Conservation (phyloP, 2,113 vertebrate species). For the Cololabis saira region DNA sequence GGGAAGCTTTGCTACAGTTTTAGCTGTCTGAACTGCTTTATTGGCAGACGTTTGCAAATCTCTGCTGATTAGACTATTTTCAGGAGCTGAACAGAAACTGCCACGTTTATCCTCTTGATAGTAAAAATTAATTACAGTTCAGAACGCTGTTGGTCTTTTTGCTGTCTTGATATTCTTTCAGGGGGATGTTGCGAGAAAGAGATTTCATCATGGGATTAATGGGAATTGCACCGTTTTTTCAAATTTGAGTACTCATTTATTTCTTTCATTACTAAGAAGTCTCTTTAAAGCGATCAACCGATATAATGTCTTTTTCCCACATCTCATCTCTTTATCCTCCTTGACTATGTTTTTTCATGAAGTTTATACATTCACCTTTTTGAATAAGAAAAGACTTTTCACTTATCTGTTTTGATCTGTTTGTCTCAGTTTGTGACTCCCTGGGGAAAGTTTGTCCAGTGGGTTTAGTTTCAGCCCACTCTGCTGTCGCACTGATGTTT, state of each 20-base stretch:
- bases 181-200: background rate
- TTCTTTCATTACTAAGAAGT: conserved; percentile 4
- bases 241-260: background rate
- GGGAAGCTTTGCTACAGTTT: conserved; percentile 35
- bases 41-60: conserved; percentile 35
- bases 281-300: background rate
- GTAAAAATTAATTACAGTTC: conserved; percentile 42
- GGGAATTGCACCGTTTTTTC: background rate
- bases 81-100: conserved; percentile 25
- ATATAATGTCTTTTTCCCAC: background rate
- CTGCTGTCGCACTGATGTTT: background rate
- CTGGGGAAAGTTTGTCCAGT: background rate
- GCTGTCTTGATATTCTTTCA: conserved; percentile 13
- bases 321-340: background rate
- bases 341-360: background rate
- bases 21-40: conserved; percentile 22
- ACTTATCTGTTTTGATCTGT: background rate
- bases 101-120: conserved; percentile 40
- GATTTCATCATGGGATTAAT: conserved; percentile 14
- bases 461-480: background rate
- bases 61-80: conserved; percentile 49
- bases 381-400: background rate
- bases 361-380: background rate
- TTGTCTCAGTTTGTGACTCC: background rate
- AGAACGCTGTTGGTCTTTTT: conserved; percentile 36